Percentiles rank a stretch among this genome's conserved stretches.
Conservation (phyloP, 2,797 vertebrate genomes). For the Buceros bicornis region DNA sequence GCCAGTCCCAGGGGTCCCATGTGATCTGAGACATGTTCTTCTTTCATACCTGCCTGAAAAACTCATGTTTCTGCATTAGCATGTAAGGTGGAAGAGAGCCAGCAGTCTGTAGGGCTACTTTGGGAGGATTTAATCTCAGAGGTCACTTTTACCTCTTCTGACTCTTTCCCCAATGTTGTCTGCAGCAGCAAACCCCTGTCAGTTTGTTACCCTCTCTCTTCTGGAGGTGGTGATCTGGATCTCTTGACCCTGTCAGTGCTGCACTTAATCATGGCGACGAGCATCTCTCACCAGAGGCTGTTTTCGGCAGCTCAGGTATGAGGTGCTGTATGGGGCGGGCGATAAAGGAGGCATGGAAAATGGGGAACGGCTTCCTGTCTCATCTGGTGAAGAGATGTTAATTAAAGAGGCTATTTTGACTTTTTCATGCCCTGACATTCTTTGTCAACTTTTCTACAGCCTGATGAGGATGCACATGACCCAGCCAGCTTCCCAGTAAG, state of each 20-base stretch:
- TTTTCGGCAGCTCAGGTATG: background rate
- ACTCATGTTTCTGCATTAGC: constrained; percentile 48
- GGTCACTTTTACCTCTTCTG: constrained; percentile 19
- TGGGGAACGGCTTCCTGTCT: background rate
- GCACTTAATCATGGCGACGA: background rate
- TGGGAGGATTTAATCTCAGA: background rate
- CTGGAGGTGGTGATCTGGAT: background rate
- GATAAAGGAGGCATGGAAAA: background rate
- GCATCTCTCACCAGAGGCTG: background rate
- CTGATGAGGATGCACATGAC: background rate
- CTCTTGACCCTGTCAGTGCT: background rate
- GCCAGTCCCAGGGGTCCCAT: background rate
- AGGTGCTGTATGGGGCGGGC: background rate
- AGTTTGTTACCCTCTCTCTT: background rate
- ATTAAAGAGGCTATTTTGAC: constrained; percentile 4
- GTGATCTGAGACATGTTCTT: constrained; percentile 48
- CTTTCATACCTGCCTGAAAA: constrained; percentile 35
- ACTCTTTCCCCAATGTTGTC: background rate
- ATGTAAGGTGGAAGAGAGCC: constrained; percentile 44
- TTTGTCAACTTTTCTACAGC: constrained; percentile 10
- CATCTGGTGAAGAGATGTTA: background rate
- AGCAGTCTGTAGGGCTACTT: background rate
- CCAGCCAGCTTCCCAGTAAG: constrained; percentile 10
- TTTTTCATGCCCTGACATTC: background rate
- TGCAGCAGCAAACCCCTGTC: background rate